Base-by-base conservation (phyloP, 2,797 vertebrate species). In the Siniperca undulata region DNA sequence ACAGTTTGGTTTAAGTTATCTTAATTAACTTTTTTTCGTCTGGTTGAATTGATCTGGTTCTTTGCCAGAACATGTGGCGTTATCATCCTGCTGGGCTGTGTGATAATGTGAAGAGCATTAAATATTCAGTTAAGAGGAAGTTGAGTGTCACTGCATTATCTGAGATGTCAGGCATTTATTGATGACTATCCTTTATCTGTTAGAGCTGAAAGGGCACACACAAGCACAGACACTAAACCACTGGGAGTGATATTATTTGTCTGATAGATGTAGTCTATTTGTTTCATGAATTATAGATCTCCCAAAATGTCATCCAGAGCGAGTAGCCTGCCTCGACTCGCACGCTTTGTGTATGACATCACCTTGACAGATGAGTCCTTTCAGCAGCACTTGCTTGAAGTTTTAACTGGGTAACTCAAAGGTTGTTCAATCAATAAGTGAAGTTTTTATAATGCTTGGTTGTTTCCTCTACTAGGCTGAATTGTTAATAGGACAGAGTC, bases 201-300 rank as follows among this genome's bases (percentile, higher is more conserved):
- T 82, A 12, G 77, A 80, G 69, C 65, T 78, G 55, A 77, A 65
- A 75, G 78, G 72, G 48, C 79, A 69, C 78, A 78, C 70, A 80
- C 74, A 86, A 30, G 53, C 55, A 74, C 78, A 65, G 68, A 78
- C 46, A 75, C 69, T 8, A 73, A 88, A 74, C 87, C 82, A 62
- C 76, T 82, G 86, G 89, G 92, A 90, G 77, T 90, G 71, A 91
- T 86, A 84, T 82, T 86, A 94, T 96, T 96, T 95, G 96, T 94
- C 93, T 96, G 95, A 96, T 95, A 96, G 95, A 94, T 94, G 96
- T 94, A 95, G 95, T 75, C 89, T 86, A 58, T 89, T 94, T 96
- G 94, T 96, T 92, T 96, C 94, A 97, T 98, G 95, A 97, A 98
- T 99, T 97, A 98, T 96, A 96, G 92, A 98, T 97, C 71, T 82